Base-by-base conservation (phyloP, 2,888 invertebrate genomes). In the Cerastis leucographa region DNA sequence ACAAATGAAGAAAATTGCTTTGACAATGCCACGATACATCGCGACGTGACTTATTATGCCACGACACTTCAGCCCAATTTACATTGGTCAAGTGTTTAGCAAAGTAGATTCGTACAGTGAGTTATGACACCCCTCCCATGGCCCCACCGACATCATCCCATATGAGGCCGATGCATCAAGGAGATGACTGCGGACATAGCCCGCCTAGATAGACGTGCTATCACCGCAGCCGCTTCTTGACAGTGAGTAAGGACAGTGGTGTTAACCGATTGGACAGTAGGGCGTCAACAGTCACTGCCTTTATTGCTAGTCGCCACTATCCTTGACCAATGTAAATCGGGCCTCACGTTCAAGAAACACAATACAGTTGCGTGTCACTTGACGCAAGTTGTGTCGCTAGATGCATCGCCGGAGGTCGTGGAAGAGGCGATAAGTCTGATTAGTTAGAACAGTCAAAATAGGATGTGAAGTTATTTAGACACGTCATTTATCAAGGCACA, bases 371-470 rank as follows among this genome's bases (percentile, higher is more conserved):
- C 17, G 14, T 42, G 14, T 64, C 64, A 17, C 64, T 42, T 64
- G 42, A 42, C 42, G 42, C 44, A 64, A 42, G n/a, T n/a, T 40
- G n/a, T 25, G 64, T 64, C 8, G n/a, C 64, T n/a, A 42, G 42
- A 64, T 42, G 64, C 64, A 64, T 64, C 17, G 14, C n/a, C 17
- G 1, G 42, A 64, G 42, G 42, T 64, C n/a, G 40, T n/a, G n/a
- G 11, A n/a, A 19, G 14, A 42, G 42, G 14, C n/a, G 42, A 8
- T 42, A 64, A 64, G 17, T n/a, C 54, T 29, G 42, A 74, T 75
- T 81, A 42, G 44, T 75, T 81, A 42, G 35, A 4, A 8, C 2
- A 61, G 40, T 71, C 35, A 74, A 19, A 6, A 29, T 14, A 61
- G 42, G 49, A 61, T 75, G 17, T 69, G 42, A 66, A 29, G 22